A percentile compares a stretch with the other conserved stretches of the same genome.
Conservation (phyloP, 2,888 invertebrate genomes). For the Hypomecis punctinalis region DNA sequence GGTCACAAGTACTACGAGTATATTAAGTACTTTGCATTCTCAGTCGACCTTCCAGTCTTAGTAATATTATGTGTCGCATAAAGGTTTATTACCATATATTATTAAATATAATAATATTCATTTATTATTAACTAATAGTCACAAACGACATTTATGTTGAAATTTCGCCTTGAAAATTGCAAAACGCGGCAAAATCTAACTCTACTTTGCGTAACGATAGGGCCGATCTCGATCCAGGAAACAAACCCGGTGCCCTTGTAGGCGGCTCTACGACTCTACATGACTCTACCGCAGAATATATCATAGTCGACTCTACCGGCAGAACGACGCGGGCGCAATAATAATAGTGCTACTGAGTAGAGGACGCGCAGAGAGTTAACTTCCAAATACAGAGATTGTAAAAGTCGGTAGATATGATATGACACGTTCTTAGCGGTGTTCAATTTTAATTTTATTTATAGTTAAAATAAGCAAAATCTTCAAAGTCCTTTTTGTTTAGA, state of each 20-base stretch:
- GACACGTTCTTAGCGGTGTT: too few relatives aligned
- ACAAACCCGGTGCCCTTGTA: constrained; percentile 76
- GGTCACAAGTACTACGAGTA: too few relatives aligned
- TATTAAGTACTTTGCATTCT: too few relatives aligned
- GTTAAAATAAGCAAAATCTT: too few relatives aligned
- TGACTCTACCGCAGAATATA: constrained; percentile 13
- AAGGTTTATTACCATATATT: too few relatives aligned
- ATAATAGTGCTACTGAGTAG: constrained; percentile 38
- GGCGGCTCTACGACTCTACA: constrained; percentile 26
- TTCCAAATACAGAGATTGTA: not conserved
- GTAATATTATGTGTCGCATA: too few relatives aligned
- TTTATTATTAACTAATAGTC: not conserved
- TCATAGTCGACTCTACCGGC: constrained; percentile 24
- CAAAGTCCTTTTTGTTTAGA: too few relatives aligned
- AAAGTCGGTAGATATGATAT: too few relatives aligned
- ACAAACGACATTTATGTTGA: not conserved
- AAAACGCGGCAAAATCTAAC: constrained; percentile 23
- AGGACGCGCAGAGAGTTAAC: not conserved
- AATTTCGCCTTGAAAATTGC: constrained; percentile 18
- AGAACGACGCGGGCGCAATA: constrained; percentile 54
- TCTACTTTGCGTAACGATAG: constrained; percentile 44
- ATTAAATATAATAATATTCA: not conserved
- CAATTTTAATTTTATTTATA: too few relatives aligned
- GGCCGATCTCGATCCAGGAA: constrained; percentile 71
- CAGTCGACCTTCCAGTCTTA: too few relatives aligned